A percentile compares a stretch with the other conserved stretches of the same genome.
Conservation (phyloP, 2,113 vertebrate genomes). For the Acrocephalus arundinaceus region DNA sequence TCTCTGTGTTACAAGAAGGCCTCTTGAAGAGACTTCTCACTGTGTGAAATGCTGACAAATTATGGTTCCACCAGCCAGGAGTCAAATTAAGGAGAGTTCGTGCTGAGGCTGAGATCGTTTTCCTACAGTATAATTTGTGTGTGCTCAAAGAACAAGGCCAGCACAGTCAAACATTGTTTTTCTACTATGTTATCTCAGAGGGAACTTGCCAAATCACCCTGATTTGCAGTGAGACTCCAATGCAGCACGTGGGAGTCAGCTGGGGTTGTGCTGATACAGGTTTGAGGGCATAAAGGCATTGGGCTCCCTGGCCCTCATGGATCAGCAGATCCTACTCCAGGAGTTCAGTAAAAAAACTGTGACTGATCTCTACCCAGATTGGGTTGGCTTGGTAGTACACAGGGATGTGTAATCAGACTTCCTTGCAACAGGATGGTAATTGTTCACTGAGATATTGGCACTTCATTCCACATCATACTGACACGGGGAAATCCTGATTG, state of each 20-base stretch:
- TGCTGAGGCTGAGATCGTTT: not conserved
- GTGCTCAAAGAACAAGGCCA: not conserved
- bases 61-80: not conserved
- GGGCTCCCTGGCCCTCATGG: not conserved
- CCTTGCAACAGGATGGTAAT: not conserved
- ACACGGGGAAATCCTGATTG: not conserved
- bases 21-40: not conserved
- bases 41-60: not conserved
- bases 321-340: not conserved
- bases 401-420: not conserved
- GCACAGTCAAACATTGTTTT: not conserved
- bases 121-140: not conserved
- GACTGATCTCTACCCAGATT: not conserved
- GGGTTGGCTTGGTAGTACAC: not conserved
- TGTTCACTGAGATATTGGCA: not conserved
- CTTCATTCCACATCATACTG: fast-evolving
- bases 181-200: not conserved
- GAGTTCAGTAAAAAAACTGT: not conserved
- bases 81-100: not conserved
- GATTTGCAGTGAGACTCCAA: not conserved
- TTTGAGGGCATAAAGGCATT: not conserved
- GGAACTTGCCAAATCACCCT: not conserved
- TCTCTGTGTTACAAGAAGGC: not conserved
- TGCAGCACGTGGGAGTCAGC: not conserved
- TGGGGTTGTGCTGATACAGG: not conserved